Conservation (phyloP, 2,888 invertebrate species). For the Scotopteryx bipunctaria region DNA sequence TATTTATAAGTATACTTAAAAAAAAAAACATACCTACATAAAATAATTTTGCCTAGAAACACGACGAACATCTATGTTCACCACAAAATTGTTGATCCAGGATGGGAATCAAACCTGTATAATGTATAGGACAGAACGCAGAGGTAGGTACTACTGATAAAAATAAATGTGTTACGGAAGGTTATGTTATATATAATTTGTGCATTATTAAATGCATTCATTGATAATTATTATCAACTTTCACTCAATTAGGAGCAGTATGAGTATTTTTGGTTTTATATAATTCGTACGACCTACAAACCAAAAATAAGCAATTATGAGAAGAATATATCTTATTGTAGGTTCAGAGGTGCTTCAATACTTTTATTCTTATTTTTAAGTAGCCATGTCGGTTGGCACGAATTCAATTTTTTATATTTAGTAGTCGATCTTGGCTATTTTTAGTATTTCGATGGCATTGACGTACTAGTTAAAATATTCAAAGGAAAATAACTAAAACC, state of each 20-base stretch:
- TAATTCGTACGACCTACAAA: background rate
- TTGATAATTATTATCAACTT: slow-evolving; percentile 7
- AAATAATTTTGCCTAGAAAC: too few relatives aligned
- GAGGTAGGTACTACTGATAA: too few relatives aligned
- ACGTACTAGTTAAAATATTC: too few relatives aligned
- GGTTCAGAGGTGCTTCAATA: background rate
- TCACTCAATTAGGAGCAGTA: slow-evolving; percentile 1
- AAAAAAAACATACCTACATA: too few relatives aligned
- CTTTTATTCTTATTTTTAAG: background rate
- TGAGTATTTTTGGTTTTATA: background rate
- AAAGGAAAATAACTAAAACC: too few relatives aligned
- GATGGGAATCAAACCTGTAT: too few relatives aligned
- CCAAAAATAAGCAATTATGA: background rate
- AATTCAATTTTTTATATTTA: slow-evolving; percentile 35
- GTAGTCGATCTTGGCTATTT: slow-evolving; percentile 8
- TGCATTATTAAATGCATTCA: background rate
- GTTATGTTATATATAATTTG: too few relatives aligned
- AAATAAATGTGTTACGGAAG: too few relatives aligned
- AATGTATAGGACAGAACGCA: too few relatives aligned
- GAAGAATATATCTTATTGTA: background rate
- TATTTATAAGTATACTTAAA: too few relatives aligned
- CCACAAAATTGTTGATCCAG: too few relatives aligned
- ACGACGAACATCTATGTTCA: too few relatives aligned
- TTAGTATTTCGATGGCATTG: slow-evolving; percentile 27
- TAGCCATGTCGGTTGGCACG: slow-evolving; percentile 24